Evolutionary conservation across 2,888 invertebrate genomes (phyloP), one percentile per base, ranked within the genome.

Genomic region (Quadroppia sp.): DNA sequence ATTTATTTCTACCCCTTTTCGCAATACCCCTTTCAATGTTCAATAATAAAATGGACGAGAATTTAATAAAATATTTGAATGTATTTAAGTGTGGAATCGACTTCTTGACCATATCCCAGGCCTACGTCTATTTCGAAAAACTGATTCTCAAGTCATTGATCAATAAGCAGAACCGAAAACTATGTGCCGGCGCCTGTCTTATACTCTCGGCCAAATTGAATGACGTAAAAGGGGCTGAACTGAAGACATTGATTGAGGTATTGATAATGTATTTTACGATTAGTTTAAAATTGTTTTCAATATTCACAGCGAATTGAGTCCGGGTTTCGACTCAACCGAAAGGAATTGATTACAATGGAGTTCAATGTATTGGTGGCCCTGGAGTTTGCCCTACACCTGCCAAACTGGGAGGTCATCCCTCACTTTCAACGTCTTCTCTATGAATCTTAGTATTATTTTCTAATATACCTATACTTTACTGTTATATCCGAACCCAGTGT

Each of bases 41-140:
- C n/a, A n/a, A n/a, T n/a, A n/a, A n/a, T n/a, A n/a, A n/a, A n/a
- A n/a, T n/a, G n/a, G 48, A n/a, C 15, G 15, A 48, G 7, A 48
- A 48, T n/a, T 48, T n/a, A 48, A 48, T 4, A 9, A 15, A 48
- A 48, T n/a, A 3, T 4, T 48, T 48, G 15, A 11, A 20, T 77
- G 28, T 73, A 48, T 79, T 80, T 69, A 78, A 94, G 82, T 88
- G 87, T 79, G 89, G 90, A 75, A 79, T 85, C 17, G 97, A 98
- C 84, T 85, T 95, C 75, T 85, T 96, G 76, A 94, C 94, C 0
- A 91, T 98, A 23, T 96, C 98, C 23, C 94, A 95, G 82, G 92
- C 96, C 0, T 97, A 94, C 81, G 97, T 97, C n/a, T 98, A 94
- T 84, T 98, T 97, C 83, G 98, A 99, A 83, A 95, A 95, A 82